Evolutionary conservation across 1,140 invertebrate genomes (phyloP).

Genomic region (Pristionchus pacificus): DNA sequence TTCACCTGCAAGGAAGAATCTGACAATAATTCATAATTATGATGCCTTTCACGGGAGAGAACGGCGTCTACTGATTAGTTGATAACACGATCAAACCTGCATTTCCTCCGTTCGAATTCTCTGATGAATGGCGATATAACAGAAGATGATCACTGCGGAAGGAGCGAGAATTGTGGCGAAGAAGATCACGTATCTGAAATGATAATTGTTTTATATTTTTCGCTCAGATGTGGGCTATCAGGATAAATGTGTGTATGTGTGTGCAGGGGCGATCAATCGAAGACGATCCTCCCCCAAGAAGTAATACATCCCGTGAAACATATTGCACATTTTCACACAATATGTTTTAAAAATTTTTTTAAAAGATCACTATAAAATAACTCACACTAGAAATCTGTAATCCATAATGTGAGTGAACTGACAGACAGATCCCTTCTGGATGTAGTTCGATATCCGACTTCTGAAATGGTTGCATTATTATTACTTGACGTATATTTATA

Average conservation of each 20-base stretch:
- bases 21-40: not conserved
- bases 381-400: constrained; percentile 33
- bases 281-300: too few species aligned
- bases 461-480: too few species aligned
- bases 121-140: constrained; percentile 33
- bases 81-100: constrained; percentile 22
- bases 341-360: too few species aligned
- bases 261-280: too few species aligned
- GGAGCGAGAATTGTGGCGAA: constrained; percentile 36
- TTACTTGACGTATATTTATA: too few species aligned
- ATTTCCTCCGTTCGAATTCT: constrained; percentile 33
- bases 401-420: constrained; percentile 36
- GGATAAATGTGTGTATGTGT: too few species aligned
- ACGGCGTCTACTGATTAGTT: too few species aligned
- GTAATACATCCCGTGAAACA: too few species aligned
- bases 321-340: too few species aligned
- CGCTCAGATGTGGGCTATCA: not conserved
- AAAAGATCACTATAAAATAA: not conserved
- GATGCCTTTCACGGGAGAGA: not conserved
- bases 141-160: constrained; percentile 35
- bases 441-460: constrained; percentile 1
- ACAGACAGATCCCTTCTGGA: constrained; percentile 27
- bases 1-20: constrained; percentile 20
- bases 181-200: constrained; percentile 34
- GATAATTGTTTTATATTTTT: not conserved